A percentile compares a stretch with the other conserved stretches of the same genome.
Conservation (phyloP, 2,113 vertebrate species). For the Apteryx owenii region DNA sequence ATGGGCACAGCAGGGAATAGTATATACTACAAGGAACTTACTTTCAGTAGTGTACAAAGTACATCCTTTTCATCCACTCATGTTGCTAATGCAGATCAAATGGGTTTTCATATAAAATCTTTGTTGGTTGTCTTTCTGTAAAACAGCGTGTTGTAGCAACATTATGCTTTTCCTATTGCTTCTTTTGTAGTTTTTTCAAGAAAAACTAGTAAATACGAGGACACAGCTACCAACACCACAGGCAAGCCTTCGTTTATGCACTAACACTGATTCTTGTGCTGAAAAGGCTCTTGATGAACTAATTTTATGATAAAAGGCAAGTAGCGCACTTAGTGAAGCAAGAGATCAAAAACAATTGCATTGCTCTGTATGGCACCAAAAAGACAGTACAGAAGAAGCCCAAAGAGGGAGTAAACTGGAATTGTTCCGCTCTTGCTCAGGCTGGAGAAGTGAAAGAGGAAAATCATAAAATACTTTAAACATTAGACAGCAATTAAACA, state of each 20-base stretch:
- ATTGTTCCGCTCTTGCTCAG: not conserved
- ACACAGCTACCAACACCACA: not conserved
- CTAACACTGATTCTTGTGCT: not conserved
- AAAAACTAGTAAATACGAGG: not conserved
- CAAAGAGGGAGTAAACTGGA: not conserved
- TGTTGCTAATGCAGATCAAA: slow-evolving; percentile 35
- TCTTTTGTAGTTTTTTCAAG: slow-evolving; percentile 3
- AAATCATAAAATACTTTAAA: not conserved
- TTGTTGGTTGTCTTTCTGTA: not conserved
- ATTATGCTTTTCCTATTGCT: not conserved
- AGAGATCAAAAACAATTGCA: not conserved
- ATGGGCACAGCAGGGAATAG: slow-evolving; percentile 25
- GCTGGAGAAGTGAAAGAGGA: not conserved
- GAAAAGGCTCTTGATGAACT: not conserved
- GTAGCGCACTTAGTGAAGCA: not conserved
- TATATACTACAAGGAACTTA: not conserved
- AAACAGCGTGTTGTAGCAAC: not conserved
- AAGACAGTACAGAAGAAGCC: not conserved
- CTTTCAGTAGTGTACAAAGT: not conserved
- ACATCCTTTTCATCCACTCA: not conserved
- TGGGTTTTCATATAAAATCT: not conserved
- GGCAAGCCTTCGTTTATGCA: not conserved
- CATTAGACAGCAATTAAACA: not conserved
- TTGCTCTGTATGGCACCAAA: not conserved
- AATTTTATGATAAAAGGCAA: not conserved